These are phyloP conservation scores for Brachypterus glaber DNA, from an alignment of 2,888 invertebrate species.

Conservation along the genomic window DNA sequence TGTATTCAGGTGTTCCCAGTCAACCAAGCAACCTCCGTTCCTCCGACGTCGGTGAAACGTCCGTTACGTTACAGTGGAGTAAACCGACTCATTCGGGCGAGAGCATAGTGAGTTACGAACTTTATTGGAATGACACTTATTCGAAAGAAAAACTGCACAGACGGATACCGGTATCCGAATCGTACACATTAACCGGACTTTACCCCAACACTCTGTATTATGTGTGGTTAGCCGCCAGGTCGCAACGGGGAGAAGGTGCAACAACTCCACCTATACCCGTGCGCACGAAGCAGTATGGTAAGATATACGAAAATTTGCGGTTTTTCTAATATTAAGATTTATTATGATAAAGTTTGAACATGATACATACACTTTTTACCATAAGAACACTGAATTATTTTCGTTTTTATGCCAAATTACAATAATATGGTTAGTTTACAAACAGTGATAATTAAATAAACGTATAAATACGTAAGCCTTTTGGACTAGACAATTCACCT, in stretches of 20 bases:
- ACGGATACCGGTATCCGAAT: conserved; percentile 72
- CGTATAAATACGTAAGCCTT: too few relatives aligned
- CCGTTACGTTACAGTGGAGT: conserved; percentile 86
- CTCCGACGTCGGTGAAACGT: conserved; percentile 79
- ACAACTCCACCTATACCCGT: conserved; percentile 90
- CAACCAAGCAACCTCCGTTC: conserved; percentile 87
- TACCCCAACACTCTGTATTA: conserved; percentile 95
- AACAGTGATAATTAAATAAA: too few relatives aligned
- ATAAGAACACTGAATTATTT: too few relatives aligned
- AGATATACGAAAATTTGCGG: too few relatives aligned
- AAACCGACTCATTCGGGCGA: conserved; percentile 86
- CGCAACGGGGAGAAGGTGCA: conserved; percentile 88
- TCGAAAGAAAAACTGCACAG: conserved; percentile 81
- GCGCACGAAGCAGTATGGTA: conserved; percentile 96
- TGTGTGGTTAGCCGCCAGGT: conserved; percentile 92
- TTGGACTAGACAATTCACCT: too few relatives aligned
- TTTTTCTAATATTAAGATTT: too few relatives aligned
- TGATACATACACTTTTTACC: too few relatives aligned
- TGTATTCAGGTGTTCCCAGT: conserved; percentile 86
- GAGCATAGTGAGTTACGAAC: conserved; percentile 88
- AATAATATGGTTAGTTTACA: too few relatives aligned
- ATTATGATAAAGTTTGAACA: too few relatives aligned
- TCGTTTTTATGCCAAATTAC: too few relatives aligned
- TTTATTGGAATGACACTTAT: conserved; percentile 96
- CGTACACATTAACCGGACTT: conserved; percentile 79